phyloP scores from a whole-genome alignment of 2,113 vertebrate genomes.

The Epinephelus cyanopodus region DNA sequence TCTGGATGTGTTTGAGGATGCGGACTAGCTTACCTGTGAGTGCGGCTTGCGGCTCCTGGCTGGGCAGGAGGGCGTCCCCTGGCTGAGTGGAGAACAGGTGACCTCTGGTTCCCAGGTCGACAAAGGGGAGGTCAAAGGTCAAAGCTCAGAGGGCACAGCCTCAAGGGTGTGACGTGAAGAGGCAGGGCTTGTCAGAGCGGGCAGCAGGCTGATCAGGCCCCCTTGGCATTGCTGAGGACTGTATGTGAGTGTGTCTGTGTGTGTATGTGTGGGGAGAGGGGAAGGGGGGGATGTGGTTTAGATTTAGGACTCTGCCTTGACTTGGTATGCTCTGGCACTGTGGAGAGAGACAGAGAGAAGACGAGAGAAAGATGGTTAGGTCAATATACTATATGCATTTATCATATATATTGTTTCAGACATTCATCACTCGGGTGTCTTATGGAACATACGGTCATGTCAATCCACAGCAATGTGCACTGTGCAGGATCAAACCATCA shows the following conservation, averaged over 20 bases:
- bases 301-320: constrained; percentile 87
- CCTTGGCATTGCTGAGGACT: constrained; percentile 95
- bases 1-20: background rate
- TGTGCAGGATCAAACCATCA: background rate
- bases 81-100: constrained; percentile 84
- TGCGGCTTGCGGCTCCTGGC: constrained; percentile 86
- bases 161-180: constrained; percentile 91
- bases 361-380: background rate
- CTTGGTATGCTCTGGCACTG: constrained; percentile 94
- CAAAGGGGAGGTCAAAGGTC: constrained; percentile 83
- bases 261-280: constrained; percentile 43
- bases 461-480: background rate
- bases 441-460: background rate
- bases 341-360: constrained; percentile 31
- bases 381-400: background rate
- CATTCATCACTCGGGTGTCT: background rate
- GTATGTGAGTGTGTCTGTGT: constrained; percentile 77
- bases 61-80: constrained; percentile 86
- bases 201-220: constrained; percentile 90
- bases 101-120: constrained; percentile 90
- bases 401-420: background rate
- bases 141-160: constrained; percentile 91
- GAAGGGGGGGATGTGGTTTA: constrained; percentile 45
- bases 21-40: constrained; percentile 80
- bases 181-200: constrained; percentile 91